Conservation (phyloP, 1,140 invertebrate genomes). For the Liolophura sinensis region DNA sequence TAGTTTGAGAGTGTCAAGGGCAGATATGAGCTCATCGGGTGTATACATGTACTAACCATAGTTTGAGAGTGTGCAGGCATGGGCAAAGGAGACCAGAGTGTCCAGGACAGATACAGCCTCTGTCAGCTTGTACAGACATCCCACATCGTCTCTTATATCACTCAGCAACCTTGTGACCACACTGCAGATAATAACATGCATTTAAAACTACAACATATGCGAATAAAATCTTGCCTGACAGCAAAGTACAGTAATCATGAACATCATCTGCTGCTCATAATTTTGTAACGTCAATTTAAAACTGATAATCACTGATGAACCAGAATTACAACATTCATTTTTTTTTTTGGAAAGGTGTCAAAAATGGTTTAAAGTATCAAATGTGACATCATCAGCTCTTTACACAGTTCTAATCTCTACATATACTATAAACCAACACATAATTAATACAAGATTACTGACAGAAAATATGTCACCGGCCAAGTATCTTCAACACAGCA, state of each 20-base stretch:
- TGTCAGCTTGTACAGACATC: conserved; percentile 77
- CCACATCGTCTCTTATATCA: conserved; percentile 69
- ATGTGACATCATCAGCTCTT: no score
- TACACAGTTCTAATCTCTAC: no score
- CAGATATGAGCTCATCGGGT: neutral
- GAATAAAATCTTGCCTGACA: neutral
- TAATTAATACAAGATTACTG: no score
- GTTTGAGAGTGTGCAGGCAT: conserved; percentile 66
- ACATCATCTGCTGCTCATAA: neutral
- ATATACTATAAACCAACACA: no score
- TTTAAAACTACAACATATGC: neutral
- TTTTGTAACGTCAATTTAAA: neutral
- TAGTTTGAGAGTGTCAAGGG: neutral
- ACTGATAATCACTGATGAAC: no score
- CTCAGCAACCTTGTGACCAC: conserved; percentile 60
- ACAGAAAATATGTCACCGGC: no score
- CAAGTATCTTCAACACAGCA: no score
- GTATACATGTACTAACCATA: conserved; percentile 36
- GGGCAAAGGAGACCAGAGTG: conserved; percentile 74
- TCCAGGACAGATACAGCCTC: conserved; percentile 81
- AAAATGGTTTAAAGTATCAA: no score
- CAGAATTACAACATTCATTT: no score
- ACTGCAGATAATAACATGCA: conserved; percentile 39
- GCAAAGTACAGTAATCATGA: neutral
- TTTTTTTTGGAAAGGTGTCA: no score